Percentiles rank a stretch among this genome's conserved stretches.
Conservation (phyloP, 2,888 invertebrate genomes). For the Epinotia demarniana region DNA sequence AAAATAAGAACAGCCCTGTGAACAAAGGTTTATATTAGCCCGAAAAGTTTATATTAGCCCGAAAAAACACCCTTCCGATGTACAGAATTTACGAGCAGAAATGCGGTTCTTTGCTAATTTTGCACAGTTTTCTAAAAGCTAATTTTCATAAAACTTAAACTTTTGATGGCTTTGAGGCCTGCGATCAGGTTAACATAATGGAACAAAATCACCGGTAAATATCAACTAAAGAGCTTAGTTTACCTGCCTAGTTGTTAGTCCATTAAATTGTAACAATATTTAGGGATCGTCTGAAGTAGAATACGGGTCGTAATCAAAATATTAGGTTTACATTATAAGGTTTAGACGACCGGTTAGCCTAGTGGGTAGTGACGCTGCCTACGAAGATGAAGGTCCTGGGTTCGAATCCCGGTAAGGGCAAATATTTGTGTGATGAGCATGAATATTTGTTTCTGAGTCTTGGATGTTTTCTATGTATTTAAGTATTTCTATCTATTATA, state of each 20-base stretch:
- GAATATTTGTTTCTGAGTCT: too few relatives aligned
- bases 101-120: conserved; percentile 7
- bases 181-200: background rate
- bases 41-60: background rate
- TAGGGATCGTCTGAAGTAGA: background rate
- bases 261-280: background rate
- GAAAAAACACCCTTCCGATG: conserved; percentile 24
- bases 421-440: too few relatives aligned
- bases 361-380: too few relatives aligned
- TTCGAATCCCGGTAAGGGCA: too few relatives aligned
- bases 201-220: background rate
- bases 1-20: conserved; percentile 12
- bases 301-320: background rate
- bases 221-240: background rate
- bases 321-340: background rate
- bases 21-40: conserved; percentile 13
- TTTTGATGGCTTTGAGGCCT: background rate
- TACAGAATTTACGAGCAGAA: conserved; percentile 21
- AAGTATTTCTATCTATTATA: too few relatives aligned
- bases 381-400: too few relatives aligned
- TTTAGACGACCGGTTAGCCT: too few relatives aligned
- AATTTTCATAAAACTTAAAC: background rate
- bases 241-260: background rate
- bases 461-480: too few relatives aligned
- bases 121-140: background rate